Percentiles rank a stretch among this genome's conserved stretches.
Evolutionary conservation across 1,140 invertebrate species (phyloP).

Genomic region (Pomacea maculata): DNA sequence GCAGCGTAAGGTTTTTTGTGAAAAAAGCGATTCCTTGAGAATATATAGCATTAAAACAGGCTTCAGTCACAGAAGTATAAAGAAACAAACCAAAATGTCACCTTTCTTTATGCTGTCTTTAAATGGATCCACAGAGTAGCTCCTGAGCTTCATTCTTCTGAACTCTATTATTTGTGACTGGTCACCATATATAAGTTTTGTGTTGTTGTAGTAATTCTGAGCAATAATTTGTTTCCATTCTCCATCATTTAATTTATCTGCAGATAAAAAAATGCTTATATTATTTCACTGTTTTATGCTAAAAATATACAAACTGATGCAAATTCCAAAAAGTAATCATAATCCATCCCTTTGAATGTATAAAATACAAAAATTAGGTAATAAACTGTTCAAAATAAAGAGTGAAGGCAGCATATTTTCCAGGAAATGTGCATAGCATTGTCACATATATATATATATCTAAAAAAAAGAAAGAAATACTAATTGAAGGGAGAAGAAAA

Average conservation of each 20-base stretch:
- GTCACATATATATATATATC: too few species aligned
- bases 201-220: slow-evolving; percentile 74
- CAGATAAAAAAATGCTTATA: slow-evolving; percentile 1
- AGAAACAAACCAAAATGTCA: neutral
- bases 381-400: too few species aligned
- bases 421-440: too few species aligned
- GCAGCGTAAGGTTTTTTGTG: neutral
- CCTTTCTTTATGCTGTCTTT: slow-evolving; percentile 17
- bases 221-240: slow-evolving; percentile 77
- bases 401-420: too few species aligned
- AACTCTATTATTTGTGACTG: slow-evolving; percentile 69
- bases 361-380: too few species aligned
- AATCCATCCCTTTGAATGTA: too few species aligned
- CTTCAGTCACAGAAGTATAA: too few species aligned
- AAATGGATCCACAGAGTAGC: slow-evolving; percentile 39
- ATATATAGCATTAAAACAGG: too few species aligned
- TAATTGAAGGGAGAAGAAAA: too few species aligned
- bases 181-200: slow-evolving; percentile 67
- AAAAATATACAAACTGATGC: too few species aligned
- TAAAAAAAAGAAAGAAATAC: too few species aligned
- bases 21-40: neutral
- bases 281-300: neutral
- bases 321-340: too few species aligned
- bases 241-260: slow-evolving; percentile 41
- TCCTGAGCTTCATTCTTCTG: slow-evolving; percentile 68